Percentiles rank a stretch among this genome's conserved stretches.
phyloP scores from a whole-genome alignment of 2,888 invertebrate species.

The Aromia moschata region DNA sequence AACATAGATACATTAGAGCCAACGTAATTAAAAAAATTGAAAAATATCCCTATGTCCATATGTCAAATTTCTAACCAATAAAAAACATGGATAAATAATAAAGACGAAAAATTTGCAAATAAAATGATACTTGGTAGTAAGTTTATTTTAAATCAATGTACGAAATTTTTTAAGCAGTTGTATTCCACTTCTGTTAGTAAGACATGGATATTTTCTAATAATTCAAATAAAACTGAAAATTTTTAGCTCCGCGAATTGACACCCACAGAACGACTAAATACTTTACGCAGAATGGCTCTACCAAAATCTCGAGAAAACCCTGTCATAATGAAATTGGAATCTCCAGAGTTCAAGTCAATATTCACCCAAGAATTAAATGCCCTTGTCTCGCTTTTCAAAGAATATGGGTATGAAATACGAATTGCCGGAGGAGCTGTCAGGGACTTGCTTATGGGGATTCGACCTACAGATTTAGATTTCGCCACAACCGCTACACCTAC shows the following conservation, averaged over 20 bases:
- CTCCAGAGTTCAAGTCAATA: conserved; percentile 78
- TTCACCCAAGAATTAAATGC: conserved; percentile 83
- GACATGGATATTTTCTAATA: not conserved
- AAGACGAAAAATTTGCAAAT: too few relatives aligned
- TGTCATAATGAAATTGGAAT: conserved; percentile 72
- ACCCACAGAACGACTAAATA: conserved; percentile 35
- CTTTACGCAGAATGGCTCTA: conserved; percentile 52
- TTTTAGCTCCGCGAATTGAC: conserved; percentile 34
- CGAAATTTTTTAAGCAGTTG: conserved; percentile 25
- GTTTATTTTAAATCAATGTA: conserved; percentile 21
- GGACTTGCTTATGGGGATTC: conserved; percentile 80
- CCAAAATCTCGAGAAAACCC: conserved; percentile 70
- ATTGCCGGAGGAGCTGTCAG: conserved; percentile 98
- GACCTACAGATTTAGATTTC: conserved; percentile 95
- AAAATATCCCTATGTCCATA: not conserved
- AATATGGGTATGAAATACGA: conserved; percentile 84
- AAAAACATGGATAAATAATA: too few relatives aligned
- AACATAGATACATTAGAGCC: too few relatives aligned
- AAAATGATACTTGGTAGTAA: conserved; percentile 28
- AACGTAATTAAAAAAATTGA: too few relatives aligned
- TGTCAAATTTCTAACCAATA: not conserved
- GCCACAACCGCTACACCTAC: conserved; percentile 96
- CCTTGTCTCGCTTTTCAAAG: conserved; percentile 79
- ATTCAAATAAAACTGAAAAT: not conserved
- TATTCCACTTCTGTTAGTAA: conserved; percentile 32